Evolutionary conservation across 2,797 vertebrate genomes (phyloP).

Genomic region (Pangasius mekongensis): DNA sequence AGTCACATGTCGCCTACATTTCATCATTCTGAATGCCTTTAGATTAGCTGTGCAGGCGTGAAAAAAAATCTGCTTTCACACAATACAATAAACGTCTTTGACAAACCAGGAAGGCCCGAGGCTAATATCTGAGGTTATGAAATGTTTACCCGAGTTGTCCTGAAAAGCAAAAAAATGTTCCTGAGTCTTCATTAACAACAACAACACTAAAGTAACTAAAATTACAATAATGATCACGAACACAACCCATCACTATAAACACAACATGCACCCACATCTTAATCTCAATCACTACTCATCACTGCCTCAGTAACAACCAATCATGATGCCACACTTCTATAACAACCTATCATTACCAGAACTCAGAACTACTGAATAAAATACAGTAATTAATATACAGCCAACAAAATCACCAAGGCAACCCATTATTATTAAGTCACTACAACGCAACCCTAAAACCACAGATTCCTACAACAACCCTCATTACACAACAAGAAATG

Average conservation of each 20-base stretch:
- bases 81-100: neutral
- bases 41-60: neutral
- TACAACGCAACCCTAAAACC: neutral
- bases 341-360: neutral
- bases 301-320: neutral
- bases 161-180: neutral
- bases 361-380: neutral
- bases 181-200: neutral
- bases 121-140: neutral
- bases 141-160: neutral
- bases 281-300: neutral
- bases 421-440: neutral
- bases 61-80: neutral
- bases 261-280: neutral
- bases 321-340: neutral
- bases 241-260: neutral
- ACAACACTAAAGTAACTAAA: neutral
- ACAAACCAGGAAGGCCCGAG: constrained; percentile 1
- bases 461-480: neutral
- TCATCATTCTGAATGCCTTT: neutral
- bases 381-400: neutral
- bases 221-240: neutral
- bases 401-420: neutral
- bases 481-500: neutral
- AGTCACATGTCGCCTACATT: constrained; percentile 4